phyloP scores from a whole-genome alignment of 1,140 invertebrate species.

The Drosophila micromelanica region DNA sequence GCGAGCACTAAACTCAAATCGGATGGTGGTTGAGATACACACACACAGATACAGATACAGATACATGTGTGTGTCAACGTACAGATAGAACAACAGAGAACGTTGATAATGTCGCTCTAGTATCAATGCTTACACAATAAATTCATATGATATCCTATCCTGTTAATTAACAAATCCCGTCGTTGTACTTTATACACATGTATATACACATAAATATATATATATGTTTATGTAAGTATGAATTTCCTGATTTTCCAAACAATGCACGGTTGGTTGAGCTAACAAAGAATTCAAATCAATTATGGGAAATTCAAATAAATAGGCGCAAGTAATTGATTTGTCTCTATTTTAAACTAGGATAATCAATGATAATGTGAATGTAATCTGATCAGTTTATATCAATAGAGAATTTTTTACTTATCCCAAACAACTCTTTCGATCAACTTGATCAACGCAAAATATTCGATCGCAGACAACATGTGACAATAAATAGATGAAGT shows the following conservation, averaged over 20 bases:
- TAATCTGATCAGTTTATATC: neutral
- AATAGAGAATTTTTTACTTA: neutral
- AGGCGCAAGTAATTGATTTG: neutral
- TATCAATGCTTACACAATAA: constrained; percentile 19
- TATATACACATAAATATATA: neutral
- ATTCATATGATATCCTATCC: constrained; percentile 27
- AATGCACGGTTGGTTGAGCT: constrained; percentile 5
- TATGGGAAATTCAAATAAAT: neutral
- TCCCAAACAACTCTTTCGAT: neutral
- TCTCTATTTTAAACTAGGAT: neutral
- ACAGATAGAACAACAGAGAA: constrained; percentile 9
- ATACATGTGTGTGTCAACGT: neutral
- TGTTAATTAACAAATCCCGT: constrained; percentile 22
- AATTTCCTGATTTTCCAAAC: neutral
- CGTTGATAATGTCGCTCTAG: constrained; percentile 12
- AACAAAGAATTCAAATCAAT: constrained; percentile 42
- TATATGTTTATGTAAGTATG: no score
- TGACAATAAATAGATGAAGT: constrained; percentile 49
- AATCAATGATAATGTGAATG: neutral
- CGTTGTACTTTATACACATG: neutral
- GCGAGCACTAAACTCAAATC: constrained; percentile 28
- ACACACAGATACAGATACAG: neutral
- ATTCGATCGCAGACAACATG: constrained; percentile 26
- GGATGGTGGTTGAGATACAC: neutral
- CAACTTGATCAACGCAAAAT: constrained; percentile 42